Conservation (phyloP, 2,888 invertebrate species). For the Schizaphis graminum region DNA sequence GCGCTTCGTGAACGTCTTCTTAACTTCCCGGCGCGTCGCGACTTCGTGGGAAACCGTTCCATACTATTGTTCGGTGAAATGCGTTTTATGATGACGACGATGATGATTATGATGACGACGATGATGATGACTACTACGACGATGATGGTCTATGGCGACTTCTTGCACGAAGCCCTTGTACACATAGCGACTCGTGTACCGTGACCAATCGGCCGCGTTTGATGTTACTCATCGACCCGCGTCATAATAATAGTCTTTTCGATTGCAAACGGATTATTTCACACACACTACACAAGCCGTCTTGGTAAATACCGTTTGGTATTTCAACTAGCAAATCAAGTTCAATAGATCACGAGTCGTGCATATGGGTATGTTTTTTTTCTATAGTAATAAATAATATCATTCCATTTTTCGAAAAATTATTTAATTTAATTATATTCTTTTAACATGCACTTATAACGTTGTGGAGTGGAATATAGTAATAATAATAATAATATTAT, state of each 20-base stretch:
- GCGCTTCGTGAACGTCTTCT: constrained; percentile 27
- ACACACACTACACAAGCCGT: not conserved
- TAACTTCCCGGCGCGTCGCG: not conserved
- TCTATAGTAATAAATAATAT: not conserved
- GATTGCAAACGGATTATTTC: not conserved
- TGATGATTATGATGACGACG: not conserved
- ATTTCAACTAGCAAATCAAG: not conserved
- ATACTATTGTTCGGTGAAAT: not conserved
- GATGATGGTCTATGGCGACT: not conserved
- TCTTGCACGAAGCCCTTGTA: not conserved
- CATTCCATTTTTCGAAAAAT: not conserved
- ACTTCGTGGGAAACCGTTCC: constrained; percentile 30
- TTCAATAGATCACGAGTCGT: not conserved
- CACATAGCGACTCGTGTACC: not conserved
- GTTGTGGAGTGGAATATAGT: not conserved
- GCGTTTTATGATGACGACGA: not conserved
- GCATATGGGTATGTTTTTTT: not conserved
- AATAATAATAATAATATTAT: not conserved
- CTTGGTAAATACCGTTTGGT: not conserved
- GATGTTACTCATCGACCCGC: constrained; percentile 4
- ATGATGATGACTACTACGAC: not conserved
- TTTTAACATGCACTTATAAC: not conserved
- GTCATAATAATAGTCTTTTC: not conserved
- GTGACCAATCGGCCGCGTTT: constrained; percentile 27
- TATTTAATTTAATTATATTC: not conserved